Evolutionary conservation across 2,888 invertebrate species (phyloP).

Genomic region (Xestia xanthographa): DNA sequence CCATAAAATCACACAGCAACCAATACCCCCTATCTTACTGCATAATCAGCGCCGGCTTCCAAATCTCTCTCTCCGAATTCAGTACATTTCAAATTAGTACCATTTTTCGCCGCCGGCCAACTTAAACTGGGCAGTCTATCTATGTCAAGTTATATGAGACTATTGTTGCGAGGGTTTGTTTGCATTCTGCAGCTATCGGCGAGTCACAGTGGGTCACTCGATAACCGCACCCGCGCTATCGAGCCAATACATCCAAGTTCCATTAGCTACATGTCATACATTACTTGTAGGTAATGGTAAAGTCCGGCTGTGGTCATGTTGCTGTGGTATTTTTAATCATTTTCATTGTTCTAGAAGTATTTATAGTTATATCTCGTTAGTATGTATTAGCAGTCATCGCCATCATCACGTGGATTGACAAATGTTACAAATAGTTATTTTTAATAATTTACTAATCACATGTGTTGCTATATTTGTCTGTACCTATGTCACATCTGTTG

Average conservation of each 20-base stretch:
- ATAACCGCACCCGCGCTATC: conserved; percentile 70
- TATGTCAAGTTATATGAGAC: conserved; percentile 42
- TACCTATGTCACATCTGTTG: background rate
- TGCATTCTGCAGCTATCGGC: conserved; percentile 62
- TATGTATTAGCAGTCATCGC: conserved; percentile 7
- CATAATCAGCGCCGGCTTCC: background rate
- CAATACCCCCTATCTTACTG: background rate
- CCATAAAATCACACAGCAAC: too few species aligned
- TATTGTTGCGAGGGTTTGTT: conserved; percentile 55
- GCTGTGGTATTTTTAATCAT: conserved; percentile 41
- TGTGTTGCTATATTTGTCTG: conserved; percentile 8
- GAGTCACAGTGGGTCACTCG: conserved; percentile 73
- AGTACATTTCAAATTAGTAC: conserved; percentile 23
- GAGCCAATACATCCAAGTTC: conserved; percentile 55
- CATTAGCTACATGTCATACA: conserved; percentile 54
- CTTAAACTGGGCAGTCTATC: conserved; percentile 27
- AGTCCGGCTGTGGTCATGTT: conserved; percentile 54
- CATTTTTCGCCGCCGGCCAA: conserved; percentile 18
- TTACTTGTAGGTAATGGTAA: conserved; percentile 49
- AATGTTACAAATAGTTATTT: conserved; percentile 10
- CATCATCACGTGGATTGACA: background rate
- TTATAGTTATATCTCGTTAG: conserved; percentile 12
- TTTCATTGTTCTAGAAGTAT: conserved; percentile 40
- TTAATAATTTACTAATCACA: background rate
- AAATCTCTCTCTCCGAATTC: background rate